These are phyloP conservation scores for Eleginops maclovinus DNA, from an alignment of 2,113 vertebrate species.

Conservation along the genomic window DNA sequence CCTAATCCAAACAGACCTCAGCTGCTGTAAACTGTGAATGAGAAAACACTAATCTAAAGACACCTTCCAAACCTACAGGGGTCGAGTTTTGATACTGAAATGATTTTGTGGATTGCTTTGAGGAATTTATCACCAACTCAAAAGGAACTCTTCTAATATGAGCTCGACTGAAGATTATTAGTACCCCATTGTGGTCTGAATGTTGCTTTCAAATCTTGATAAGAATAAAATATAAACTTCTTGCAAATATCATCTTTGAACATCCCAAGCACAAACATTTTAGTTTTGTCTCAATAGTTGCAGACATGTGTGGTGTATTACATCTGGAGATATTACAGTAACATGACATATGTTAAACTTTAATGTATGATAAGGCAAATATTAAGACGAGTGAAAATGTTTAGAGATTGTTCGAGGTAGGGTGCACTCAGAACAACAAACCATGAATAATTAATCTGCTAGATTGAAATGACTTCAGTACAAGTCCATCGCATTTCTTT, in stretches of 20 bases:
- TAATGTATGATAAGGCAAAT: conserved; percentile 16
- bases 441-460: conserved; percentile 71
- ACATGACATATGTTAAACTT: background rate
- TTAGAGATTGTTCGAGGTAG: conserved; percentile 39
- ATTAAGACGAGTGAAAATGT: conserved; percentile 25
- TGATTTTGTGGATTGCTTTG: conserved; percentile 5
- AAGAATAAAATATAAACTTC: background rate
- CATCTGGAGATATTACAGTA: too few species aligned
- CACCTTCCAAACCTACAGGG: background rate
- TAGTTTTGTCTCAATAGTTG: background rate
- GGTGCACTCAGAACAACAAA: conserved; percentile 52
- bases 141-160: conserved; percentile 4
- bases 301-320: too few species aligned
- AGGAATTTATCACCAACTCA: conserved; percentile 11
- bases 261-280: background rate
- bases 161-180: conserved; percentile 3
- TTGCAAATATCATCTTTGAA: background rate
- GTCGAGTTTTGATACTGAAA: conserved; percentile 2
- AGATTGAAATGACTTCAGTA: conserved; percentile 40
- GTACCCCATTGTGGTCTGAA: background rate
- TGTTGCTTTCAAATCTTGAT: background rate
- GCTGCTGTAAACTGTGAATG: background rate
- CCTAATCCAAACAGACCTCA: conserved; percentile 5
- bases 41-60: conserved; percentile 12
- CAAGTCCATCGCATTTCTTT: conserved; percentile 47